These are phyloP conservation scores for Psammodynastes pulverulentus DNA, from an alignment of 2,113 vertebrate species.

Conservation along the genomic window DNA sequence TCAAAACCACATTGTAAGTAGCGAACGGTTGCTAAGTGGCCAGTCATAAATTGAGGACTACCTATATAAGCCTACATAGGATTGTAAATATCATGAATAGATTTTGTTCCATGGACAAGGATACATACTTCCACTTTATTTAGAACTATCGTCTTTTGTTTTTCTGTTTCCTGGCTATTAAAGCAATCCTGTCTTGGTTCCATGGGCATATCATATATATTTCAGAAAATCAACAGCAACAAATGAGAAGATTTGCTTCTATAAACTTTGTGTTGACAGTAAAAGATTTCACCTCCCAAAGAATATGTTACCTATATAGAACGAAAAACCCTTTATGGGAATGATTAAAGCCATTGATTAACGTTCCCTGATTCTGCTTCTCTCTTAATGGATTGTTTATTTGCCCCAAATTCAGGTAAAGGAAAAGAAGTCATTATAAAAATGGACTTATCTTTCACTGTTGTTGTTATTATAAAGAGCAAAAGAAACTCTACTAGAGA, in stretches of 20 bases:
- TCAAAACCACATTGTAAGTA: not conserved
- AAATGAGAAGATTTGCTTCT: not conserved
- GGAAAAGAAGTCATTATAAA: not conserved
- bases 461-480: not conserved
- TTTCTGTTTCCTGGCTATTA: not conserved
- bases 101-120: not conserved
- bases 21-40: not conserved
- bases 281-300: conserved; percentile 7
- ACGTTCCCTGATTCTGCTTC: not conserved
- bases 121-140: not conserved
- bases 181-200: not conserved
- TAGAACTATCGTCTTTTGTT: not conserved
- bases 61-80: not conserved
- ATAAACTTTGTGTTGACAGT: conserved; percentile 11
- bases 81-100: not conserved
- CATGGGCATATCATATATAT: not conserved
- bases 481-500: not conserved
- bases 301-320: not conserved
- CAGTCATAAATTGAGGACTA: not conserved
- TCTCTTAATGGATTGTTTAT: not conserved
- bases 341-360: not conserved
- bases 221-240: not conserved
- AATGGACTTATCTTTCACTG: not conserved
- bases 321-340: not conserved
- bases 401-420: not conserved